A percentile compares a stretch with the other conserved stretches of the same genome.
Conservation (phyloP, 2,888 invertebrate genomes). For the Ophion costatus region DNA sequence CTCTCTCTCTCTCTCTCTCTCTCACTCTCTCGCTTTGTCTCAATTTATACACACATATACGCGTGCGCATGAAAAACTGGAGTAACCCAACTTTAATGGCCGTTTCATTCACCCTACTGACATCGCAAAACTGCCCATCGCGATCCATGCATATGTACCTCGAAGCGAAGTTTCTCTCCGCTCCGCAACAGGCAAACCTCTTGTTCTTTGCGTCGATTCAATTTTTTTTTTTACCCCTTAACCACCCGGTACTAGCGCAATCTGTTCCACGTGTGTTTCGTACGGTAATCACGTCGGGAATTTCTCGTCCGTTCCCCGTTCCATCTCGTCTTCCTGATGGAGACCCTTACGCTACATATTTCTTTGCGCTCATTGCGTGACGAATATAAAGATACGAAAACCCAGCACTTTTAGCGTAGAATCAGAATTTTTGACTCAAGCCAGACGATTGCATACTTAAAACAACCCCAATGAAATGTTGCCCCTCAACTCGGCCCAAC, state of each 20-base stretch:
- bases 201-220: slow-evolving; percentile 22
- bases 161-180: slow-evolving; percentile 18
- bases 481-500: too few species aligned
- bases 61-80: slow-evolving; percentile 73
- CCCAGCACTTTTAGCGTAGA: too few species aligned
- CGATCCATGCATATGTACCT: slow-evolving; percentile 2
- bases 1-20: neutral
- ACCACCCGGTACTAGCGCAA: slow-evolving; percentile 21
- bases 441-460: too few species aligned
- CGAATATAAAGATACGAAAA: too few species aligned
- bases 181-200: slow-evolving; percentile 8
- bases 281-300: slow-evolving; percentile 33
- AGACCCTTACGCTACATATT: slow-evolving; percentile 3
- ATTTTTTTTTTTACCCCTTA: neutral
- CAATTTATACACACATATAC: slow-evolving; percentile 19
- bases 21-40: neutral
- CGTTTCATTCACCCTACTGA: slow-evolving; percentile 72
- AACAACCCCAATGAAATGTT: too few species aligned
- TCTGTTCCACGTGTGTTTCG: slow-evolving; percentile 17
- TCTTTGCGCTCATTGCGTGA: slow-evolving; percentile 18
- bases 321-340: slow-evolving; percentile 24
- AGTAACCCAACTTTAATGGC: slow-evolving; percentile 76
- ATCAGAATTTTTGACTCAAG: too few species aligned
- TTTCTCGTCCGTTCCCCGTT: slow-evolving; percentile 20
- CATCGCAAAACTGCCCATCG: slow-evolving; percentile 40